Evolutionary conservation across 2,797 vertebrate genomes (phyloP).

Genomic region (Sitta carolinensis): DNA sequence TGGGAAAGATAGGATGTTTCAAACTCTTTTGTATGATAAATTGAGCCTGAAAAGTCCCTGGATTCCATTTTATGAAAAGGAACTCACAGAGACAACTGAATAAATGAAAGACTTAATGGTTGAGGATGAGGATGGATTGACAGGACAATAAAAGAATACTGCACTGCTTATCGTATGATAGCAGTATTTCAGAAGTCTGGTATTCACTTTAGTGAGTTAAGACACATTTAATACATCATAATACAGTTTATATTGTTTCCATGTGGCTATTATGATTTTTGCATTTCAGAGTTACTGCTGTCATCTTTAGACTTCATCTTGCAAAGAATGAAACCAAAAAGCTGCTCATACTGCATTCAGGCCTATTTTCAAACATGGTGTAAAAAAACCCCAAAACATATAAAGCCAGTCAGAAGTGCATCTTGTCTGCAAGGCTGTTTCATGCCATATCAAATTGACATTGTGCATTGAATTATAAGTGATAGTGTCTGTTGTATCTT

Average conservation of each 20-base stretch:
- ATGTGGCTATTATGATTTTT: neutral
- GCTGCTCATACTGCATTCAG: neutral
- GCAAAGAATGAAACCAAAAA: neutral
- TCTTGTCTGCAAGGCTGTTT: neutral
- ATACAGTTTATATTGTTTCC: neutral
- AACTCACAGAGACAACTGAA: neutral
- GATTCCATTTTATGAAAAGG: neutral
- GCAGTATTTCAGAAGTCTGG: neutral
- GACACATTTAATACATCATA: neutral
- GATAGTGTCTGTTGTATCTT: neutral
- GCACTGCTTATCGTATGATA: neutral
- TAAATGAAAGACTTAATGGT: neutral
- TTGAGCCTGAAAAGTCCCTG: neutral
- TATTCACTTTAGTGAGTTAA: neutral
- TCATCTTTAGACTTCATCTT: neutral
- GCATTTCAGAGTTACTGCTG: neutral
- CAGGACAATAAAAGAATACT: neutral
- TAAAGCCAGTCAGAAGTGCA: neutral
- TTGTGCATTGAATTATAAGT: neutral
- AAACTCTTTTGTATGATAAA: neutral
- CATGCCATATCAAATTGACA: neutral
- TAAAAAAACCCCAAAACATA: neutral
- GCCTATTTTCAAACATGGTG: neutral
- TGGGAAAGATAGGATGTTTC: neutral
- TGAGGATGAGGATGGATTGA: neutral